Conservation (phyloP, 35 echinoderm and acorn worm species). For the Strongylocentrotus purpuratus region DNA sequence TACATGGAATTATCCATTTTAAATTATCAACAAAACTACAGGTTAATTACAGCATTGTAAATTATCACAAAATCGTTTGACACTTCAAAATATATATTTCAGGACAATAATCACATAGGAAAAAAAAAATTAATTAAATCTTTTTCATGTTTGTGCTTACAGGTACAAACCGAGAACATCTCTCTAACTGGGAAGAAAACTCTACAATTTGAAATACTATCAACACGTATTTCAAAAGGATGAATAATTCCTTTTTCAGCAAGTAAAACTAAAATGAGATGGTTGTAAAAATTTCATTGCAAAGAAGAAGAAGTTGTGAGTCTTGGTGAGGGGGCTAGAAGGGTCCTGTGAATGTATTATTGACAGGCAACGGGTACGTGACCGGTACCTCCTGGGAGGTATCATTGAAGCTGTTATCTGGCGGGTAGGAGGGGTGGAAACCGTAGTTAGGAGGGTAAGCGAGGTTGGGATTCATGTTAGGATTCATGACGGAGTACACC, state of each 20-base stretch:
- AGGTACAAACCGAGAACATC: background rate
- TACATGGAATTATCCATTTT: background rate
- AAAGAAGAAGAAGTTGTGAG: background rate
- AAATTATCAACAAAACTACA: background rate
- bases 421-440: background rate
- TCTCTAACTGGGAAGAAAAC: background rate
- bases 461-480: background rate
- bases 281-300: background rate
- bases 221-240: background rate
- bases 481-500: slow-evolving; percentile 12
- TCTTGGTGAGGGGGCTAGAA: background rate
- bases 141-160: background rate
- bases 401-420: slow-evolving; percentile 39
- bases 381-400: background rate
- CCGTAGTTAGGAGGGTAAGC: slow-evolving; percentile 37
- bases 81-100: background rate
- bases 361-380: background rate
- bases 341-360: slow-evolving; percentile 5
- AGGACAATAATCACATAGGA: background rate
- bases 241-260: background rate
- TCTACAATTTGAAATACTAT: background rate
- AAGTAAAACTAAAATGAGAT: background rate
- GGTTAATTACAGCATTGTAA: background rate
- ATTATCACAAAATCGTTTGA: background rate
- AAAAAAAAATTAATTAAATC: background rate